Evolutionary conservation across 1,140 invertebrate species (phyloP), one percentile per base, ranked within the genome.

Genomic region (Lepidurus arcticus): DNA sequence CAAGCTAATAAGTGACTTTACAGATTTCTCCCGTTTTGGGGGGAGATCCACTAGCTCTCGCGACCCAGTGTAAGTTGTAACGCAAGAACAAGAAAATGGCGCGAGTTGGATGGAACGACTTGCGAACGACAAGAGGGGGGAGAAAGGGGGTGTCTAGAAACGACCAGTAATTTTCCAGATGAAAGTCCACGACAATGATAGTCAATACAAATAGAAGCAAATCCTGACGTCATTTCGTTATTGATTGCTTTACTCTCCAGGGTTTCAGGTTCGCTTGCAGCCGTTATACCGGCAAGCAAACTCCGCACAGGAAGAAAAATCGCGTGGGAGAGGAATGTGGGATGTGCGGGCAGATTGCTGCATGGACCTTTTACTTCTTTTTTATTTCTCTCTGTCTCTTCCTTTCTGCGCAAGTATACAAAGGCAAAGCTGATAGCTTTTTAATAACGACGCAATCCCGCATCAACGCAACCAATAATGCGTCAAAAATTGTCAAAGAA

Each of bases 191-290:
- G 53, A 65, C 53, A 65, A 65, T 65, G 53, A 65, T 21, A 65
- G 53, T 65, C 53, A 65, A 65, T 65, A 65, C 53, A 65, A 65
- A 65, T 65, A 65, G 53, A 65, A 65, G 53, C 53, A 65, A 65
- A 65, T 65, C 9, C 53, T 65, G 53, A 65, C 53, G 53, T 65
- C 53, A 65, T 65, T 65, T 65, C 53, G 53, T 65, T 65, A 65
- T 65, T 65, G 53, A 65, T 65, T 65, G 53, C 53, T 65, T 65
- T 65, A 65, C 53, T 65, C 53, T 65, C 53, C 53, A 65, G 53
- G 53, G 53, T 65, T 65, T 65, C 53, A 65, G 53, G 53, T 65
- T 65, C 53, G 21, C 53, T 65, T 65, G 53, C 21, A 65, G 53
- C 53, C 16, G 53, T 65, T 65, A 65, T 65, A 65, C 21, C 53